phyloP scores from a whole-genome alignment of 1,140 invertebrate genomes.

The Oncopeltus fasciatus region DNA sequence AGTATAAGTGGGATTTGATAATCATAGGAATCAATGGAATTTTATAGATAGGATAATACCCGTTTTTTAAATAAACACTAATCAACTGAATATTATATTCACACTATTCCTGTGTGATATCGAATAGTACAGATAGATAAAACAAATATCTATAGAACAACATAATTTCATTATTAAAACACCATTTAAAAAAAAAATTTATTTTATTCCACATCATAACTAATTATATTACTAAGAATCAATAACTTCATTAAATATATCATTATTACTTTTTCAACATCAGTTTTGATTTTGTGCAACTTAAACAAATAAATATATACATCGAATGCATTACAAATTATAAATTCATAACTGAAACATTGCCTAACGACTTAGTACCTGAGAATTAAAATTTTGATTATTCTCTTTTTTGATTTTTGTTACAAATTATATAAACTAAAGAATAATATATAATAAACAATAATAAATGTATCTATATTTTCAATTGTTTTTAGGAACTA shows the following conservation, averaged over 20 bases:
- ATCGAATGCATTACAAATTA: not conserved
- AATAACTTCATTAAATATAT: slow-evolving; percentile 22
- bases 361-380: slow-evolving; percentile 5
- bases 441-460: no score
- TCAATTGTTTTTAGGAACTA: no score
- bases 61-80: not conserved
- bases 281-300: slow-evolving; percentile 21
- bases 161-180: not conserved
- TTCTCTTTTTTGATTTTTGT: not conserved
- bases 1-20: no score
- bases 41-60: no score
- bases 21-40: no score
- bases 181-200: not conserved
- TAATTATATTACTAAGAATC: slow-evolving; percentile 16
- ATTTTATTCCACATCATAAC: not conserved
- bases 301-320: slow-evolving; percentile 16
- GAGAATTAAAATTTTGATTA: slow-evolving; percentile 11
- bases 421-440: no score
- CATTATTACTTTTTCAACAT: slow-evolving; percentile 17
- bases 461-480: no score
- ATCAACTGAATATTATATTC: not conserved
- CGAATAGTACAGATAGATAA: not conserved
- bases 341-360: slow-evolving; percentile 2
- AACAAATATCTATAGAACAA: not conserved
- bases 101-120: not conserved